A percentile compares a stretch with the other conserved stretches of the same genome.
These are phyloP conservation scores for Cebuella pygmaea DNA, from an alignment of 2,797 vertebrate species.

Conservation along the genomic window DNA sequence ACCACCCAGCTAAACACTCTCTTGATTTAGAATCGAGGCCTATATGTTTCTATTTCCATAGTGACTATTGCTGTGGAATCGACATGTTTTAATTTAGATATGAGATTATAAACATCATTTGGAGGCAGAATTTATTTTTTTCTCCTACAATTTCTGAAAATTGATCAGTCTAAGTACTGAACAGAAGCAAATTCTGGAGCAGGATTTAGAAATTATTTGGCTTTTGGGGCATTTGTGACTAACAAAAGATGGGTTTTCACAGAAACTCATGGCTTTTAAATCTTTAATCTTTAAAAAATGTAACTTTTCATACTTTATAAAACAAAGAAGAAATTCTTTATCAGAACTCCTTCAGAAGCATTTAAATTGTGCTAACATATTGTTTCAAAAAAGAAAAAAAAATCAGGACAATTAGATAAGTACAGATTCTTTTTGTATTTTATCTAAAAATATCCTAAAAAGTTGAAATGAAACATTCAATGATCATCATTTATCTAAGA, in stretches of 20 bases:
- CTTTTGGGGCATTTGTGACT: background rate
- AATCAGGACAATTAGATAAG: background rate
- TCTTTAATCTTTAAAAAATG: background rate
- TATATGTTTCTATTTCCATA: slow-evolving; percentile 84
- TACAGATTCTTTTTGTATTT: background rate
- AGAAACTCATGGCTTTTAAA: background rate
- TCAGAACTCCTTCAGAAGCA: background rate
- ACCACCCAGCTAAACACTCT: slow-evolving; percentile 81
- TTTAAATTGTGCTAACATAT: slow-evolving; percentile 5
- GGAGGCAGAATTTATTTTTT: slow-evolving; percentile 80
- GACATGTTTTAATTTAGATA: slow-evolving; percentile 83
- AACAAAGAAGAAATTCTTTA: slow-evolving; percentile 20
- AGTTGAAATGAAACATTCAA: slow-evolving; percentile 26
- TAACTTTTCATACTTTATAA: slow-evolving; percentile 30
- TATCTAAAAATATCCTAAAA: slow-evolving; percentile 4
- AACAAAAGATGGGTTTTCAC: slow-evolving; percentile 44
- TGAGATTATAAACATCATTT: slow-evolving; percentile 82
- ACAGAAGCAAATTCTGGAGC: slow-evolving; percentile 72
- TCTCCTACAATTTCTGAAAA: slow-evolving; percentile 79
- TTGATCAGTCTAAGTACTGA: slow-evolving; percentile 71
- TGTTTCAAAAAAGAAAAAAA: background rate
- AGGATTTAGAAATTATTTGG: slow-evolving; percentile 55
- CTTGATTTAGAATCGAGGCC: slow-evolving; percentile 82
- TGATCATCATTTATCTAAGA: background rate
- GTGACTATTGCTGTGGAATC: slow-evolving; percentile 82